Conservation (phyloP, 2,113 vertebrate genomes). For the Urocynchramus pylzowi region DNA sequence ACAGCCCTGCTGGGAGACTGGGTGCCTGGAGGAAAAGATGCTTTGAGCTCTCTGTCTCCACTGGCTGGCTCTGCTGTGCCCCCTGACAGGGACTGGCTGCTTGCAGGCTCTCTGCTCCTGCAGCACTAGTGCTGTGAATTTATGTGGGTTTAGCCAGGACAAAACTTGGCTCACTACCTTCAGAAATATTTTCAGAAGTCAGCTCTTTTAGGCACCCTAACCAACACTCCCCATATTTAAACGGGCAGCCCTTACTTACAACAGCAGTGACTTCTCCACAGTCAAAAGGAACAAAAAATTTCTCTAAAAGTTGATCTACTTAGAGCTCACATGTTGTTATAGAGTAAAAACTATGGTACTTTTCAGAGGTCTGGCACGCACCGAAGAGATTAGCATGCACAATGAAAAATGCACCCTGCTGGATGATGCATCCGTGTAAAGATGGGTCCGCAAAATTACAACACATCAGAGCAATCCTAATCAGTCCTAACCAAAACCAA, state of each 20-base stretch:
- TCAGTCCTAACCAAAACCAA: not conserved
- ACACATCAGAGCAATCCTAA: not conserved
- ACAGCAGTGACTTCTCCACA: accelerated
- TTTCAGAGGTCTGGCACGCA: not conserved
- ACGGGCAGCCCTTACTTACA: accelerated
- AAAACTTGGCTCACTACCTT: not conserved
- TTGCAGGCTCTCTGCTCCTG: not conserved
- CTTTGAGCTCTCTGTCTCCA: not conserved
- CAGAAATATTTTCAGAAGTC: constrained; percentile 7
- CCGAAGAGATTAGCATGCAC: not conserved
- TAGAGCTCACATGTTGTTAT: not conserved
- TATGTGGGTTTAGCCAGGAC: not conserved
- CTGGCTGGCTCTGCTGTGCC: not conserved
- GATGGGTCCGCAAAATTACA: not conserved
- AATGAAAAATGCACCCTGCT: not conserved
- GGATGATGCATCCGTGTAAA: not conserved
- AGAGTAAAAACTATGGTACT: not conserved
- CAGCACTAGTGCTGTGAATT: not conserved
- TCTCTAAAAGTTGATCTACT: not conserved
- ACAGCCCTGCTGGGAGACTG: accelerated
- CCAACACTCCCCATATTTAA: not conserved
- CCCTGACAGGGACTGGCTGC: not conserved
- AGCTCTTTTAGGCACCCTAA: not conserved
- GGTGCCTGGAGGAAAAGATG: not conserved
- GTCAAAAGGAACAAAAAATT: not conserved